A percentile compares a stretch with the other conserved stretches of the same genome.
Evolutionary conservation across 2,888 invertebrate genomes (phyloP).

Genomic region (Caenorhabditis macrosperma): DNA sequence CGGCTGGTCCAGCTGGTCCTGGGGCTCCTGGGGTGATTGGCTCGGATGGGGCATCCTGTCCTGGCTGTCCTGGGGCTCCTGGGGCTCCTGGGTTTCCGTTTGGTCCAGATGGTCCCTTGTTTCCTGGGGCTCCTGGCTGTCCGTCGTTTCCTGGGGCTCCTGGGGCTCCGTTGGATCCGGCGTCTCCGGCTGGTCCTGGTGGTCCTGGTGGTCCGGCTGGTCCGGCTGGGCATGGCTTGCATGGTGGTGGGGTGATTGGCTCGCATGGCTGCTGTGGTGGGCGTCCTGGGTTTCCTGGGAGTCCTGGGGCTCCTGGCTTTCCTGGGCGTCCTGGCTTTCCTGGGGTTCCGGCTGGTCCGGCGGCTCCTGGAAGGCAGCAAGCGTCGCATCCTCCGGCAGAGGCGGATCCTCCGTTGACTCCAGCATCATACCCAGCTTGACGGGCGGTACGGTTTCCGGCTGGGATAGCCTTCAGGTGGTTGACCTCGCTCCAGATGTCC

Average conservation of each 20-base stretch:
- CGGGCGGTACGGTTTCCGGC: conserved; percentile 71
- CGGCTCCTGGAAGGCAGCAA: conserved; percentile 73
- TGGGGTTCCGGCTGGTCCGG: conserved; percentile 66
- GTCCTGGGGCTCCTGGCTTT: conserved; percentile 74
- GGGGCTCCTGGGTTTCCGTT: conserved; percentile 72
- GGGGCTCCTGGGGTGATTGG: conserved; percentile 65
- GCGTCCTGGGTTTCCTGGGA: conserved; percentile 71
- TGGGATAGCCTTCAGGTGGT: conserved; percentile 68
- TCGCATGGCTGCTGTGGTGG: conserved; percentile 73
- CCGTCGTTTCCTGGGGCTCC: conserved; percentile 68
- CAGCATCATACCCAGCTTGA: conserved; percentile 68
- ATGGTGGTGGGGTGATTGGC: conserved; percentile 73
- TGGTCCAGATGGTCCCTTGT: conserved; percentile 71
- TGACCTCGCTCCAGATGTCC: conserved; percentile 68
- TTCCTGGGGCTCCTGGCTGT: conserved; percentile 62
- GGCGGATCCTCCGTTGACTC: conserved; percentile 60
- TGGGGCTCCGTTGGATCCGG: conserved; percentile 64
- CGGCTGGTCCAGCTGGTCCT: conserved; percentile 63
- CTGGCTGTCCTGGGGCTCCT: conserved; percentile 67
- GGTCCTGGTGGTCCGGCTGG: conserved; percentile 72
- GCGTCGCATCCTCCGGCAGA: conserved; percentile 70
- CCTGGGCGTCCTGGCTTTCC: conserved; percentile 67
- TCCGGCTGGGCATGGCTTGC: conserved; percentile 73
- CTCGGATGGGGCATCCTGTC: conserved; percentile 60
- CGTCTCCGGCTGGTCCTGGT: conserved; percentile 66